Evolutionary conservation across 2,888 invertebrate species (phyloP), one percentile per base, ranked within the genome.

Genomic region (Desoria tigrina): DNA sequence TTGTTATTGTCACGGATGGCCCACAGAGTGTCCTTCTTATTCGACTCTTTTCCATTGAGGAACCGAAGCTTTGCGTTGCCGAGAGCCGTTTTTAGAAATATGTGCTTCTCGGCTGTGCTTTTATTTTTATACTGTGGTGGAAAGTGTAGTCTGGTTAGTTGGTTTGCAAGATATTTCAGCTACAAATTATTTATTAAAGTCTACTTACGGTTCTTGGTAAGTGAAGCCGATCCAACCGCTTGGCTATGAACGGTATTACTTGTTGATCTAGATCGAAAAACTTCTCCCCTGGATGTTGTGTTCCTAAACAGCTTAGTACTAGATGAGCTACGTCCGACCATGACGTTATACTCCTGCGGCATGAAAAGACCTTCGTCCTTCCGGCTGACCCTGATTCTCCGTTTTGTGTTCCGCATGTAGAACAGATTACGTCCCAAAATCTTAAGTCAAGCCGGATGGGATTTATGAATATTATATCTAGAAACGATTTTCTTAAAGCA

Each of bases 391-490:
- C 66, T n/a, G 62, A 63, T 18, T 65, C 63, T 6, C 51, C 66
- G 32, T 70, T 74, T 62, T 76, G 74, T n/a, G 74, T 75, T 51
- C 76, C 76, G 66, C 76, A 76, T 2, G 67, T 61, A 45, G 69
- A 68, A 62, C 76, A 76, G 65, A 76, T 69, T 0, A 76, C 67
- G 24, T 74, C 74, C 76, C 76, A 76, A 69, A 74, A 74, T 45
- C 76, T 76, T 28, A 16, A 55, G n/a, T n/a, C n/a, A n/a, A n/a
- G n/a, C 9, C 21, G 58, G 57, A 23, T 27, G 14, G 21, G 2
- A 65, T 24, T 37, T 50, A 49, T 39, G 18, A 32, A 57, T 27
- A 28, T 23, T 37, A 14, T 32, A 32, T 21, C 24, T 7, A 50
- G 21, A n/a, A 21, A 18, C 28, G n/a, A n/a, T n/a, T n/a, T n/a